A percentile compares a stretch with the other conserved stretches of the same genome.
Conservation (phyloP, 2,797 vertebrate genomes). For the Pachyuromys duprasi region DNA sequence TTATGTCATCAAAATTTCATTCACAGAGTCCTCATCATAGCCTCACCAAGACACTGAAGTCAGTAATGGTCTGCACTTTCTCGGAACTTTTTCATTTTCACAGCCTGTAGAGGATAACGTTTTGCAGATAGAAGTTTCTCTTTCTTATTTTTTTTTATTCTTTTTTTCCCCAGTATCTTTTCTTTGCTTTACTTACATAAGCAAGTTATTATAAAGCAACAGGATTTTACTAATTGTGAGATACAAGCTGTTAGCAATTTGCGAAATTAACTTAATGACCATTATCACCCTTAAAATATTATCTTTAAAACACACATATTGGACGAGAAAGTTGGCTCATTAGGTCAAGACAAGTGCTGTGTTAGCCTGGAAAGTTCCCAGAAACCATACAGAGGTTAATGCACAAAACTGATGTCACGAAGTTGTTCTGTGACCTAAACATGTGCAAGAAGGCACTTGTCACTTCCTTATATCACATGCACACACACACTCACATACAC, state of each 20-base stretch:
- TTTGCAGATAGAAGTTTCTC: background rate
- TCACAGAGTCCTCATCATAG: background rate
- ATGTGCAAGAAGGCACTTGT: background rate
- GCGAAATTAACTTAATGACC: background rate
- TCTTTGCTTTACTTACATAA: background rate
- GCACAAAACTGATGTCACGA: background rate
- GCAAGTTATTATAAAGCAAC: background rate
- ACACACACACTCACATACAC: background rate
- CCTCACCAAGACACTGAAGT: background rate
- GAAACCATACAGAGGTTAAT: background rate
- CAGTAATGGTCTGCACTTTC: background rate
- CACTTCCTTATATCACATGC: background rate
- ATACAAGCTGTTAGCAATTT: background rate
- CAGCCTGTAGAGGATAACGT: background rate
- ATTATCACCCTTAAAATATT: background rate
- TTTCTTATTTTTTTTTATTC: background rate
- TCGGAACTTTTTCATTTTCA: background rate
- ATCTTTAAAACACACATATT: background rate
- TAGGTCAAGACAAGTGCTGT: background rate
- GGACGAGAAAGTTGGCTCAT: background rate
- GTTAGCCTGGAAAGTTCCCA: background rate
- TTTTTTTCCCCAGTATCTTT: background rate
- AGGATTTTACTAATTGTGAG: background rate
- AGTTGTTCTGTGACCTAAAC: background rate
- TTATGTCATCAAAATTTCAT: background rate